phyloP scores from a whole-genome alignment of 2,797 vertebrate genomes.

The Gallirallus australis region DNA sequence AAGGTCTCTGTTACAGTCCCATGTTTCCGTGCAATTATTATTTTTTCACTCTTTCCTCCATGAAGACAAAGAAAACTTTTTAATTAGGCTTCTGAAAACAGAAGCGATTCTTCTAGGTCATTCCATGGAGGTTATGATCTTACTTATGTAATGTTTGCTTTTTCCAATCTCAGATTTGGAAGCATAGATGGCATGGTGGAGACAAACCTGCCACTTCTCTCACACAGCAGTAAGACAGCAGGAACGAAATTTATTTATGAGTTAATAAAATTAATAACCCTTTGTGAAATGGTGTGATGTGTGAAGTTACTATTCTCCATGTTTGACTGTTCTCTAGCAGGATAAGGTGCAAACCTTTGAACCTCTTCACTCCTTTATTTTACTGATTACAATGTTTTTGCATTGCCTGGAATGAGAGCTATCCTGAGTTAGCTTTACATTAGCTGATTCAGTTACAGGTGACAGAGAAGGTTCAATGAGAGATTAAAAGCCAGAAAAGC shows the following conservation, averaged over 20 bases:
- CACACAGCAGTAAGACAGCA: not conserved
- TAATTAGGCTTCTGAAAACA: not conserved
- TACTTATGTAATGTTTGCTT: not conserved
- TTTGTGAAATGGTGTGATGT: not conserved
- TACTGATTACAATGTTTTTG: not conserved
- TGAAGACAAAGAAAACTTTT: not conserved
- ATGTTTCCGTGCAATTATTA: not conserved
- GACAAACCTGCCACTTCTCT: not conserved
- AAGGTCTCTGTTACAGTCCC: not conserved
- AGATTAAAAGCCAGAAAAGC: not conserved
- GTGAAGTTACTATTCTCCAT: not conserved
- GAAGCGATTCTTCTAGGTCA: not conserved
- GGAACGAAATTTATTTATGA: not conserved
- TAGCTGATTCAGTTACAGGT: not conserved
- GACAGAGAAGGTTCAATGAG: not conserved
- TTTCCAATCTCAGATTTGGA: not conserved
- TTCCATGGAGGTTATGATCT: not conserved
- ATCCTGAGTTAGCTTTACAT: not conserved
- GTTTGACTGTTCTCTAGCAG: not conserved
- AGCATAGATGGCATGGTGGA: not conserved
- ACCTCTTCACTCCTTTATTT: not conserved
- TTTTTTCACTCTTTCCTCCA: not conserved
- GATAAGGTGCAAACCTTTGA: not conserved
- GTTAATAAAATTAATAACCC: not conserved
- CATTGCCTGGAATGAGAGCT: not conserved